Conservation (phyloP, 2,888 invertebrate genomes). For the Tanypteryx hageni region DNA sequence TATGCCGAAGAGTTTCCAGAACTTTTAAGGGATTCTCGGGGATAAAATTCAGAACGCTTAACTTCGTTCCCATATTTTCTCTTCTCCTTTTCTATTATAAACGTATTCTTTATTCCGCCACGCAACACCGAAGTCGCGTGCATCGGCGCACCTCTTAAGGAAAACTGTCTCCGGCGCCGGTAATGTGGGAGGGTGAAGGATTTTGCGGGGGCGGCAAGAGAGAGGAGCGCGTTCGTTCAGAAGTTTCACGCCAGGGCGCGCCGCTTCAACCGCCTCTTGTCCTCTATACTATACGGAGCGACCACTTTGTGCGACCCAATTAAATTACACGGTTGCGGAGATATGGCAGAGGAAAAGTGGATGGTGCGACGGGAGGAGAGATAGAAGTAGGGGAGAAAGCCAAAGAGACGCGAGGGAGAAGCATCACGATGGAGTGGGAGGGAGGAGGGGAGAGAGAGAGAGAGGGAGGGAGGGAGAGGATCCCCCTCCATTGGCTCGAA, state of each 20-base stretch:
- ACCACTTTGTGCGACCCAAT: conserved; percentile 26
- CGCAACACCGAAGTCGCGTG: not conserved
- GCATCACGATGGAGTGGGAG: too few species aligned
- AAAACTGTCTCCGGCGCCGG: too few species aligned
- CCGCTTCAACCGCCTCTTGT: not conserved
- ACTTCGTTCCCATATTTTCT: not conserved
- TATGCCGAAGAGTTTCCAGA: too few species aligned
- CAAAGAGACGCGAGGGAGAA: not conserved
- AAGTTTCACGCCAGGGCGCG: conserved; percentile 32
- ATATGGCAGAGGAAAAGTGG: conserved; percentile 32
- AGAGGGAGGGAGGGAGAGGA: too few species aligned
- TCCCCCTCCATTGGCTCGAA: not conserved
- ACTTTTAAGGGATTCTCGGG: not conserved
- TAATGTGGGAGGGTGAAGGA: not conserved
- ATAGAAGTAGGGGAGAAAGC: conserved; percentile 40
- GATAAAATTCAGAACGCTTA: not conserved
- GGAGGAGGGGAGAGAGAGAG: too few species aligned
- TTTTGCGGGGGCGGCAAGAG: not conserved
- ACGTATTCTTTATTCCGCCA: not conserved
- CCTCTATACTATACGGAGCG: conserved; percentile 13
- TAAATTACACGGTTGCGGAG: conserved; percentile 42
- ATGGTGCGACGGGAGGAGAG: not conserved
- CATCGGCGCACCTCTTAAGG: not conserved
- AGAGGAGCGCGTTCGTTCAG: not conserved
- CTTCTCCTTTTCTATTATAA: not conserved